Percentiles rank a stretch among this genome's conserved stretches.
These are phyloP conservation scores for Grapholita molesta DNA, from an alignment of 1,140 invertebrate species.

Conservation along the genomic window DNA sequence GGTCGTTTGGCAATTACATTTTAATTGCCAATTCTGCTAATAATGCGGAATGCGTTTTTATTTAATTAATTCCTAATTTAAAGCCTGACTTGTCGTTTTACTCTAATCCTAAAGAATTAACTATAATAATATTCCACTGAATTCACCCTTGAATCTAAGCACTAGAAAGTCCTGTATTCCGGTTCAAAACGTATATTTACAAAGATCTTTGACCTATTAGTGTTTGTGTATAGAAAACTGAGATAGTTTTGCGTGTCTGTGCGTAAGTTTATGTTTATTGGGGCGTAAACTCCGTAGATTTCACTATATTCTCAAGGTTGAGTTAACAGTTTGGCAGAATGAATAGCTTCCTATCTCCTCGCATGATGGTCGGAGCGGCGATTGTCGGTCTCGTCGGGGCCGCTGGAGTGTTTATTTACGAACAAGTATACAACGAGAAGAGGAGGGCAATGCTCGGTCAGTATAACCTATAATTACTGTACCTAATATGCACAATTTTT, in stretches of 20 bases:
- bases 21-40: constrained; percentile 6
- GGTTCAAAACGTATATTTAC: background rate
- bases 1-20: background rate
- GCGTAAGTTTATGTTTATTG: background rate
- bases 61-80: background rate
- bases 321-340: constrained; percentile 21
- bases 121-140: background rate
- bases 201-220: background rate
- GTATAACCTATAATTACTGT: constrained; percentile 24
- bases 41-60: background rate
- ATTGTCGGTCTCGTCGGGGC: constrained; percentile 81
- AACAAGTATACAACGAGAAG: constrained; percentile 80
- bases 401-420: constrained; percentile 81
- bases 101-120: background rate
- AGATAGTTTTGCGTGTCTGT: background rate
- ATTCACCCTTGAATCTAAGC: background rate
- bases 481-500: too few species aligned
- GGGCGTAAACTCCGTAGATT: background rate
- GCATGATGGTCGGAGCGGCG: constrained; percentile 75
- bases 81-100: background rate
- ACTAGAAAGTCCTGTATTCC: background rate
- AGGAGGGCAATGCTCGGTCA: constrained; percentile 73
- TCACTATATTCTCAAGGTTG: background rate
- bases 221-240: background rate
- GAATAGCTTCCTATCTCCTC: constrained; percentile 48